A percentile compares a stretch with the other conserved stretches of the same genome.
phyloP scores from a whole-genome alignment of 2,888 invertebrate species.

The Drosophila mulleri region DNA sequence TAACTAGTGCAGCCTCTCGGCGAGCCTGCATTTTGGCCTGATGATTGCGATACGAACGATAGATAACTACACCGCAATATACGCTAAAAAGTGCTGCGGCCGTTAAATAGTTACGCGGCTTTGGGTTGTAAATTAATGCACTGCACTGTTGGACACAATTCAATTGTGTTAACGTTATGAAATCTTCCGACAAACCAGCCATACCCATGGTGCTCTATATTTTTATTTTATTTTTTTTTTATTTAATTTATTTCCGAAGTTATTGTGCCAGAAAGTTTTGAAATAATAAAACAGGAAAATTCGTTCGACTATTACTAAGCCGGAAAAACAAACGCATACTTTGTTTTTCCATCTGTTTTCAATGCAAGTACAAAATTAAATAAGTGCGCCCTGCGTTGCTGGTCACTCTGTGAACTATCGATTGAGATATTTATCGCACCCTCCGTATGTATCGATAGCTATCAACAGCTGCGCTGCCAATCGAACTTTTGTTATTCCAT shows the following conservation, averaged over 20 bases:
- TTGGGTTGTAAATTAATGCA: conserved; percentile 19
- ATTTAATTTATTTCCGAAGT: neutral
- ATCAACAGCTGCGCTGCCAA: conserved; percentile 1
- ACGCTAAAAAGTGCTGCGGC: conserved; percentile 30
- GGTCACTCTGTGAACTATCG: conserved; percentile 34
- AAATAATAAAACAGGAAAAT: neutral
- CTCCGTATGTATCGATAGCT: conserved; percentile 13
- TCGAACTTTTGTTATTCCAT: conserved; percentile 42
- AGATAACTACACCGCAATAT: conserved; percentile 44
- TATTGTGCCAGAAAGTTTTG: neutral
- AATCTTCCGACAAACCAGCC: conserved; percentile 23
- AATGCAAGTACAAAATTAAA: neutral
- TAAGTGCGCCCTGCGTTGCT: conserved; percentile 1
- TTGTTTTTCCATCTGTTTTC: neutral
- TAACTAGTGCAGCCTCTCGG: neutral
- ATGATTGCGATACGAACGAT: conserved; percentile 33
- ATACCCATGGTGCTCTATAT: conserved; percentile 12
- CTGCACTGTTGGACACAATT: conserved; percentile 35
- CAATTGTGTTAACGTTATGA: conserved; percentile 29
- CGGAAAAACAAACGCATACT: neutral
- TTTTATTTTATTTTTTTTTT: neutral
- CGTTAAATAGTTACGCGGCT: conserved; percentile 24
- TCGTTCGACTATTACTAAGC: neutral
- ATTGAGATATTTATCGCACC: neutral
- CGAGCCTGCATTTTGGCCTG: neutral